Conservation (phyloP, 2,888 invertebrate genomes). For the Pycnomerus fuliginosus region DNA sequence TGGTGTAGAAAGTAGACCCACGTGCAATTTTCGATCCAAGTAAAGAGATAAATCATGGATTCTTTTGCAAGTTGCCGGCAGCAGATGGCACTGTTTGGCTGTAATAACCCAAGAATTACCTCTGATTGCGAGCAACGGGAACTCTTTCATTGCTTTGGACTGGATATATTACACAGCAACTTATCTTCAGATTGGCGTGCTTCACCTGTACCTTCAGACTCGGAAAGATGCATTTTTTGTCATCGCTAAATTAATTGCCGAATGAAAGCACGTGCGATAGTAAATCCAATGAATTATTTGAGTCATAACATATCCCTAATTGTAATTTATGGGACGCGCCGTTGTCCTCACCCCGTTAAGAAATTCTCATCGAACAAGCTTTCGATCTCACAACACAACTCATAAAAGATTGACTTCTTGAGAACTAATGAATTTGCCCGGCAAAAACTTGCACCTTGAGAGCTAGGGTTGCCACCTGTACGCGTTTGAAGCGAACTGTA, state of each 20-base stretch:
- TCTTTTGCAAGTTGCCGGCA: constrained; percentile 8
- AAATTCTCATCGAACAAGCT: too few species aligned
- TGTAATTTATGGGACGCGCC: constrained; percentile 11
- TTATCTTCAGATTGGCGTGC: constrained; percentile 17
- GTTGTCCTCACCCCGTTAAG: too few species aligned
- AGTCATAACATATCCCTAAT: constrained; percentile 8
- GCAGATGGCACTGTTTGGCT: constrained; percentile 16
- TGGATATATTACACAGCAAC: constrained; percentile 13
- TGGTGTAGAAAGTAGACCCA: too few species aligned
- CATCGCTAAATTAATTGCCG: constrained; percentile 14
- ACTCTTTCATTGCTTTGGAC: constrained; percentile 7
- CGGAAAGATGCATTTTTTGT: constrained; percentile 11
- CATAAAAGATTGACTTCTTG: too few species aligned
- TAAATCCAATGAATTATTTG: constrained; percentile 7
- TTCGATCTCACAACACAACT: too few species aligned
- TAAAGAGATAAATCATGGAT: constrained; percentile 14
- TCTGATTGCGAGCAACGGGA: constrained; percentile 21
- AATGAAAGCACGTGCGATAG: background rate
- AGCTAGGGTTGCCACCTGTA: too few species aligned
- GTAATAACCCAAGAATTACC: constrained; percentile 16
- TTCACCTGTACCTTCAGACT: constrained; percentile 13
- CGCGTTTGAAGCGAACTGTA: too few species aligned
- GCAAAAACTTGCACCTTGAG: too few species aligned
- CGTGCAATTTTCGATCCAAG: too few species aligned
- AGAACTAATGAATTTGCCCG: too few species aligned